Evolutionary conservation across 2,797 vertebrate species (phyloP), one percentile per base, ranked within the genome.

Genomic region (Netta rufina): DNA sequence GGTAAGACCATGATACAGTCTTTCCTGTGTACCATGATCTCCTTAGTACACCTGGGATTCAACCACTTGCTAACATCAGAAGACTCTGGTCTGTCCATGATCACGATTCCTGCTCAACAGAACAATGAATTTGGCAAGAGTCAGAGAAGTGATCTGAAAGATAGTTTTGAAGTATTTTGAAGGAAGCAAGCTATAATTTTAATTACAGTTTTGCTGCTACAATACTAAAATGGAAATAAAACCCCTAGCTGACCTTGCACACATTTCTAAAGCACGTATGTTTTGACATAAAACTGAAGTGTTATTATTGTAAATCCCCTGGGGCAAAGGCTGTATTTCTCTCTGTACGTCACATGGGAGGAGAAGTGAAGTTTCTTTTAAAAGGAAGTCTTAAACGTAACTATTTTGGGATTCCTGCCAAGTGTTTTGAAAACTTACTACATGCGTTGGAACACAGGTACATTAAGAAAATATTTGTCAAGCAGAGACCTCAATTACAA

Each of bases 371-470:
- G 88, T 72, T 82, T 47, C 79, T 93, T 95, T 85, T 72, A 91
- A 56, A 78, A 67, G 65, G 78, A 49, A 45, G n/a, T 79, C 83
- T 57, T 51, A 69, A 79, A 71, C 0, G 1, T 81, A 94, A 76
- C n/a, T 83, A 87, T 24, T 78, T 86, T 41, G 47, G 87, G 79
- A 94, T 54, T 67, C 77, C 36, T 90, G 88, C 89, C 87, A 96
- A 81, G 54, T 71, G 51, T 95, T 94, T 95, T 84, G 76, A 83
- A 90, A 88, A 90, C 24, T 95, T 95, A 94, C 73, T 83, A 94
- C 62, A 61, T 5, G 61, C 73, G 92, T 14, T 81, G 54, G 56
- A 94, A 92, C 65, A 89, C 64, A 84, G 88, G 90, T 95, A 93
- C 47, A 57, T 91, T 87, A 84, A 87, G 66, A 93, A 96, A 94